Conservation (phyloP, 2,888 invertebrate genomes). For the Tetragonisca angustula region DNA sequence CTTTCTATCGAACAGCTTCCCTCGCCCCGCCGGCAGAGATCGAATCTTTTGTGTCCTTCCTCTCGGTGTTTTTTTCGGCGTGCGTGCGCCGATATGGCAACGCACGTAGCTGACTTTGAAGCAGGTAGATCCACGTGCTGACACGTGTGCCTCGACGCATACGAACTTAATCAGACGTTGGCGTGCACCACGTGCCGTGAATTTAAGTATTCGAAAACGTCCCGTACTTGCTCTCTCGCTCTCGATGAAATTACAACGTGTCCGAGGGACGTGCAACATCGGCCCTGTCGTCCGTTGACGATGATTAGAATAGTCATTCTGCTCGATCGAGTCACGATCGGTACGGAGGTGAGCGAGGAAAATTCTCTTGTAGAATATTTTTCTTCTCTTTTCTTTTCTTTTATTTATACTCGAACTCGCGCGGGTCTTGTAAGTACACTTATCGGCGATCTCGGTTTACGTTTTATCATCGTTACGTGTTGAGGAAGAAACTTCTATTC, state of each 20-base stretch:
- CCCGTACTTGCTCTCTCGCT: conserved; percentile 17
- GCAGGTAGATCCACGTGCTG: conserved; percentile 77
- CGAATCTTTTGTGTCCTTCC: conserved; percentile 66
- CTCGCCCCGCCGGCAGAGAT: conserved; percentile 41
- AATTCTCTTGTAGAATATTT: not conserved
- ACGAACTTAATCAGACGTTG: conserved; percentile 63
- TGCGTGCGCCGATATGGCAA: conserved; percentile 59
- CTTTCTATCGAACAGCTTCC: conserved; percentile 77
- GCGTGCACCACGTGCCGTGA: conserved; percentile 59
- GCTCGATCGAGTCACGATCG: conserved; percentile 5
- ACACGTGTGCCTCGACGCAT: conserved; percentile 70
- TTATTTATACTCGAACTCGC: no score
- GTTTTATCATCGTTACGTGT: no score
- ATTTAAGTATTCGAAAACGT: conserved; percentile 56
- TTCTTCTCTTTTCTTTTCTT: no score
- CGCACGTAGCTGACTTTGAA: conserved; percentile 72
- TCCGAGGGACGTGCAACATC: not conserved
- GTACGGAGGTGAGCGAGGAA: not conserved
- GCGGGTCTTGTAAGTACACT: no score
- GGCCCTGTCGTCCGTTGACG: not conserved
- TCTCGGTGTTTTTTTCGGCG: conserved; percentile 44
- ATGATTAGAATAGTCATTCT: not conserved
- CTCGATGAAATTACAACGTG: conserved; percentile 11
- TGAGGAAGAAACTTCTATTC: no score
- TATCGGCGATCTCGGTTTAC: no score